Conservation (phyloP, 2,888 invertebrate genomes). For the Cryptosula pallasiana region DNA sequence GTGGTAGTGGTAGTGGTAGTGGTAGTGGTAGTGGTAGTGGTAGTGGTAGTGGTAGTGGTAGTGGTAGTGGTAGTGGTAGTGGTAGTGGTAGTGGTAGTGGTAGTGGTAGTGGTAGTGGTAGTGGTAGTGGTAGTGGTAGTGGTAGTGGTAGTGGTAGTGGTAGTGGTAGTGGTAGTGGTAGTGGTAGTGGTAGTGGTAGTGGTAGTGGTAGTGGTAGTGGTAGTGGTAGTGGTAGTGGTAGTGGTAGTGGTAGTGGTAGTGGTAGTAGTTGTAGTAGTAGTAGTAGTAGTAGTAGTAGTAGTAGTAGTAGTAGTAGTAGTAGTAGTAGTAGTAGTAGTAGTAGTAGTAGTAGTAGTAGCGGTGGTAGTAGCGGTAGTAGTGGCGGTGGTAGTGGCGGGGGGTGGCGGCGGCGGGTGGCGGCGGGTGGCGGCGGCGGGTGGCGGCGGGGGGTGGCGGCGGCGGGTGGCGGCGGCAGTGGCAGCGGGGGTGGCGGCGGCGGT, state of each 20-base stretch:
- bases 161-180: constrained; percentile 5
- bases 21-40: not conserved
- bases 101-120: constrained; percentile 4
- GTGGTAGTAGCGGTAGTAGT: constrained; percentile 10
- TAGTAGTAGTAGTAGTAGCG: not conserved
- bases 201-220: constrained; percentile 5
- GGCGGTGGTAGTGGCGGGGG: not conserved
- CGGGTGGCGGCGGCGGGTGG: no score
- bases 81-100: constrained; percentile 10
- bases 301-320: not conserved
- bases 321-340: constrained; percentile 4
- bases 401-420: no score
- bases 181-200: constrained; percentile 5
- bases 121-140: not conserved
- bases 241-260: constrained; percentile 5
- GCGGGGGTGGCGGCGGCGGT: no score
- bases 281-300: not conserved
- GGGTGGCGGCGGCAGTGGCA: no score
- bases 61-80: constrained; percentile 10
- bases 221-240: not conserved
- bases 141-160: not conserved
- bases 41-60: constrained; percentile 10
- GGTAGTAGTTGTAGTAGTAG: not conserved
- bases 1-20: not conserved
- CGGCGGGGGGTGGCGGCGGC: no score